A percentile compares a stretch with the other conserved stretches of the same genome.
Conservation (phyloP, 2,888 invertebrate species). For the Eretmocerus hayati region DNA sequence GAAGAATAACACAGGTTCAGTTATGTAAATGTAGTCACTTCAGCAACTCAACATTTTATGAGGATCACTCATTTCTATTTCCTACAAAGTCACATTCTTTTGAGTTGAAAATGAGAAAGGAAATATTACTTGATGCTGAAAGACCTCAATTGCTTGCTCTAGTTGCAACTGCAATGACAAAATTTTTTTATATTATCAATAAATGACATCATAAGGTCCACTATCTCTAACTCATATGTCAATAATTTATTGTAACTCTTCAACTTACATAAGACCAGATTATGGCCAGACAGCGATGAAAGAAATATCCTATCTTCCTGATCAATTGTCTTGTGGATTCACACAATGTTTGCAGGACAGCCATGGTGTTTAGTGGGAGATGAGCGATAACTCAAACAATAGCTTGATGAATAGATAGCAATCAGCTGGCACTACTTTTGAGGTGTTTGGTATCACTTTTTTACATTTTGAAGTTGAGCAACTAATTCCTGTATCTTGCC, state of each 20-base stretch:
- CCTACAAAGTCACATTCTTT: neutral
- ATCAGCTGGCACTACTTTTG: neutral
- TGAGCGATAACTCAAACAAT: constrained; percentile 2
- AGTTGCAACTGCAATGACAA: constrained; percentile 1
- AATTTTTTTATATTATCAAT: neutral
- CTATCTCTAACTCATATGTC: neutral
- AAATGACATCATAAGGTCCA: neutral
- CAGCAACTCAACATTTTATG: neutral
- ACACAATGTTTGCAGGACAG: constrained; percentile 24
- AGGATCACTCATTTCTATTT: neutral
- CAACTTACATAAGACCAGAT: constrained; percentile 38
- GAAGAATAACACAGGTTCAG: no score
- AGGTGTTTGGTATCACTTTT: neutral
- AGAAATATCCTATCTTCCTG: constrained; percentile 30
- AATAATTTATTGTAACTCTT: constrained; percentile 12
- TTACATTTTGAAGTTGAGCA: constrained; percentile 13
- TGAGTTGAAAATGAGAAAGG: neutral
- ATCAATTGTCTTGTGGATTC: constrained; percentile 26
- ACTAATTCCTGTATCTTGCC: constrained; percentile 5
- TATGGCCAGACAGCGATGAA: constrained; percentile 31
- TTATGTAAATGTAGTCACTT: neutral
- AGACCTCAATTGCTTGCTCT: neutral
- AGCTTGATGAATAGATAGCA: neutral
- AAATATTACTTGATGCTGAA: neutral
- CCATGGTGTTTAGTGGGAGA: constrained; percentile 16